These are phyloP conservation scores for Saccostrea glomerata DNA, from an alignment of 1,140 invertebrate genomes.

Conservation along the genomic window DNA sequence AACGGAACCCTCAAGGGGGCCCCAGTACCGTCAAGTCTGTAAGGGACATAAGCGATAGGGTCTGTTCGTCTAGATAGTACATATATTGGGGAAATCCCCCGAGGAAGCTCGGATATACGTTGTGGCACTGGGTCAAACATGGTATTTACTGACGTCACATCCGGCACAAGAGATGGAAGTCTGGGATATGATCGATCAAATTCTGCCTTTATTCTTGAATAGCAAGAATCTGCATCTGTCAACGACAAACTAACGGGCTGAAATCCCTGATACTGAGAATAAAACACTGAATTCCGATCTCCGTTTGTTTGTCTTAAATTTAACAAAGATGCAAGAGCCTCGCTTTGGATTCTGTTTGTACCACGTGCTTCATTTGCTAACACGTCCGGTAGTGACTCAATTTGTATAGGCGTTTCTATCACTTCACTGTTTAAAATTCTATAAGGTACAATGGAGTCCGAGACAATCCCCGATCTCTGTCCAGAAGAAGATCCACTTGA, in stretches of 20 bases:
- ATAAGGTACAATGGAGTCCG: not conserved
- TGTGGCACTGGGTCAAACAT: not conserved
- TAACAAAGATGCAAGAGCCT: not conserved
- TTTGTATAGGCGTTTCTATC: not conserved
- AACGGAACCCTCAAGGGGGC: not conserved
- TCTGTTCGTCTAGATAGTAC: not conserved
- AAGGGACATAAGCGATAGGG: not conserved
- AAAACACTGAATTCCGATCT: not conserved
- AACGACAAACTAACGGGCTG: not conserved
- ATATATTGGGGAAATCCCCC: not conserved
- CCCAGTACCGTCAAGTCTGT: not conserved
- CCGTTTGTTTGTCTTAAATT: not conserved
- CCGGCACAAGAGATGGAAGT: not conserved
- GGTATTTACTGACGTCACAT: not conserved
- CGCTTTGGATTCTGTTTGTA: not conserved
- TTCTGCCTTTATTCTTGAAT: not conserved
- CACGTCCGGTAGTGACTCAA: not conserved
- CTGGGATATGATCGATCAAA: constrained; percentile 10
- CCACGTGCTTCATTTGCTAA: not conserved
- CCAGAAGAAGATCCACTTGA: not conserved
- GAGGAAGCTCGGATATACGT: not conserved
- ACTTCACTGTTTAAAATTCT: not conserved
- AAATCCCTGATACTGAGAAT: constrained; percentile 5
- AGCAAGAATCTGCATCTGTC: not conserved
- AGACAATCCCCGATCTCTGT: not conserved